Evolutionary conservation across 2,113 vertebrate genomes (phyloP).

Genomic region (Gavia stellata): DNA sequence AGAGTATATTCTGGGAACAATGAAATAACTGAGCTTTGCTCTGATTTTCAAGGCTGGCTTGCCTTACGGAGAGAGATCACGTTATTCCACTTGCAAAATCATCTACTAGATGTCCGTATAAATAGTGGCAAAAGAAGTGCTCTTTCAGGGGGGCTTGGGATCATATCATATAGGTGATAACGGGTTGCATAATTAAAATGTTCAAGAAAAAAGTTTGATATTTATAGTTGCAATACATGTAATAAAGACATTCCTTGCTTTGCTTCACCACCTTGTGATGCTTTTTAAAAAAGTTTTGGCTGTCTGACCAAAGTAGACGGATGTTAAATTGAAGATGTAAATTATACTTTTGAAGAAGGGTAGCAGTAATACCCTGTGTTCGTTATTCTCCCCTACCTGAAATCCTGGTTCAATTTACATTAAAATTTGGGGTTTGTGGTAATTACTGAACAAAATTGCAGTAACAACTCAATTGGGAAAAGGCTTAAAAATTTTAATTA

Average conservation of each 20-base stretch:
- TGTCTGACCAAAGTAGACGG: slow-evolving; percentile 5
- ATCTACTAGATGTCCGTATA: not conserved
- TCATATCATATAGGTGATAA: not conserved
- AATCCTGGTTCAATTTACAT: not conserved
- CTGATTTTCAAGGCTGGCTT: not conserved
- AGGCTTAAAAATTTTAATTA: not conserved
- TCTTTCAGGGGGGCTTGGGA: not conserved
- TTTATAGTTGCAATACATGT: not conserved
- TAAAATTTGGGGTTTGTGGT: not conserved
- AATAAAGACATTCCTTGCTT: not conserved
- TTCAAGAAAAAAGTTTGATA: not conserved
- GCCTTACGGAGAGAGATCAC: not conserved
- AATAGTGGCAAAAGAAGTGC: not conserved
- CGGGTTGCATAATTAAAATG: not conserved
- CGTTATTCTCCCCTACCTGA: not conserved
- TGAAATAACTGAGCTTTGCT: not conserved
- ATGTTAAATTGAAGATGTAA: slow-evolving; percentile 8
- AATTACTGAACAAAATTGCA: not conserved
- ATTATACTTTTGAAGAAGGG: not conserved
- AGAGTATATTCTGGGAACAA: not conserved
- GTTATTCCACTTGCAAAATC: not conserved
- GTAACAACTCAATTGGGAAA: not conserved
- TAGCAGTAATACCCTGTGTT: not conserved
- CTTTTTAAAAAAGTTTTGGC: not conserved
- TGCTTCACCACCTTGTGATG: not conserved